Evolutionary conservation across 2,888 invertebrate species (phyloP).

Genomic region (Andrena hattorfiana): DNA sequence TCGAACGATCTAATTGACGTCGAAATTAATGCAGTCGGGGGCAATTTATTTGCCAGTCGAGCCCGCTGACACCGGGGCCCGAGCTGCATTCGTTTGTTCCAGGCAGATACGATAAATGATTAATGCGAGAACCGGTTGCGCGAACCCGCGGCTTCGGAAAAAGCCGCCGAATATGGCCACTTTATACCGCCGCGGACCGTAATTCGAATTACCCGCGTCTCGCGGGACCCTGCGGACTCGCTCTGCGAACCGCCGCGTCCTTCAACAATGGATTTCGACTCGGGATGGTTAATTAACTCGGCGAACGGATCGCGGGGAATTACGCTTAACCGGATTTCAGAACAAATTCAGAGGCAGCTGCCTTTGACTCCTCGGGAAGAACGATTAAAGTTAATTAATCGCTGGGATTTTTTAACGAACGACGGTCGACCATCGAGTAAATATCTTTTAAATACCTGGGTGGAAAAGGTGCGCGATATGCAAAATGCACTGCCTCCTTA

Average conservation of each 20-base stretch:
- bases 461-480: neutral
- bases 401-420: conserved; percentile 13
- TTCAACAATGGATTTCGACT: conserved; percentile 56
- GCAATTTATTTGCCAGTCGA: conserved; percentile 76
- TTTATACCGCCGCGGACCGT: conserved; percentile 44
- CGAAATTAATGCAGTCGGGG: conserved; percentile 75
- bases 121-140: conserved; percentile 76
- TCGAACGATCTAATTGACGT: conserved; percentile 75
- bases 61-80: conserved; percentile 63
- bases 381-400: conserved; percentile 39
- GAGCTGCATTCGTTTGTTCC: conserved; percentile 70
- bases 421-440: neutral
- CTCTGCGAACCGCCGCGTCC: conserved; percentile 26
- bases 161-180: conserved; percentile 70
- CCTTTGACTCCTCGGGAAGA: conserved; percentile 22
- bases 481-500: too few relatives aligned
- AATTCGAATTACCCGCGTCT: conserved; percentile 62
- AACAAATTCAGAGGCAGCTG: conserved; percentile 6
- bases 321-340: conserved; percentile 42
- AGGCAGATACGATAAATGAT: conserved; percentile 76
- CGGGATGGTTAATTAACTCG: conserved; percentile 63
- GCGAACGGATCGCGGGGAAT: conserved; percentile 26
- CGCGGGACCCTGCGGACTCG: conserved; percentile 21
- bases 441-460: neutral
- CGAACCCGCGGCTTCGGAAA: conserved; percentile 66